Conservation (phyloP, 2,113 vertebrate genomes). For the Tenrec ecaudatus region DNA sequence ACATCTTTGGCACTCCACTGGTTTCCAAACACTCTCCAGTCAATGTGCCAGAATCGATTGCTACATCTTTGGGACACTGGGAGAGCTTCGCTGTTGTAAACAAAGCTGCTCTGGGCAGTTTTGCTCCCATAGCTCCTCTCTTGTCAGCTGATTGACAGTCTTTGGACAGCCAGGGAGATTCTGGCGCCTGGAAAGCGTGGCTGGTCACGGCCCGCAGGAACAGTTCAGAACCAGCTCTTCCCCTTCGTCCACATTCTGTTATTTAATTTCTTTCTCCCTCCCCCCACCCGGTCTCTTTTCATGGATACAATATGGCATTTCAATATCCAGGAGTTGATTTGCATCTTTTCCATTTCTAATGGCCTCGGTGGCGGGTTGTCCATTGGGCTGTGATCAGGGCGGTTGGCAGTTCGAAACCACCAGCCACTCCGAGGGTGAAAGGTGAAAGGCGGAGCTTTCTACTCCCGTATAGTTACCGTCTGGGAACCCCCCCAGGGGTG, state of each 20-base stretch:
- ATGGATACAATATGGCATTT: not conserved
- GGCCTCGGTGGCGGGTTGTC: too few species aligned
- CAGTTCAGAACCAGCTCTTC: not conserved
- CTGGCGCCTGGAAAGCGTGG: not conserved
- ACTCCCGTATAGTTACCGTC: too few species aligned
- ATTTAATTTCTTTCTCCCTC: not conserved
- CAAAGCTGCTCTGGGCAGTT: not conserved
- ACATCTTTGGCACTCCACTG: not conserved
- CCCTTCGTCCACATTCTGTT: accelerated
- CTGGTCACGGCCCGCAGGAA: accelerated
- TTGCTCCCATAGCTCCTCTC: not conserved
- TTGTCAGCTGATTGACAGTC: not conserved
- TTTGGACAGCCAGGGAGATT: not conserved
- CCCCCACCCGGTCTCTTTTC: constrained; percentile 11
- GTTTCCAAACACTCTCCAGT: constrained; percentile 19
- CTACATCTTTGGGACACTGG: constrained; percentile 14
- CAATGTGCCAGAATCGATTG: not conserved
- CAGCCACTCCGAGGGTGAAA: too few species aligned
- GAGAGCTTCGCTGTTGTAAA: constrained; percentile 27
- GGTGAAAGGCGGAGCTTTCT: too few species aligned
- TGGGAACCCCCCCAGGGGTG: too few species aligned
- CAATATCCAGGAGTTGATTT: not conserved
- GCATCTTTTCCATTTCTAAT: not conserved
- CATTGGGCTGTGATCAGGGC: too few species aligned
- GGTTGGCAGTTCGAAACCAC: too few species aligned